Evolutionary conservation across 2,888 invertebrate species (phyloP).

Genomic region (Chrysodeixis includens): DNA sequence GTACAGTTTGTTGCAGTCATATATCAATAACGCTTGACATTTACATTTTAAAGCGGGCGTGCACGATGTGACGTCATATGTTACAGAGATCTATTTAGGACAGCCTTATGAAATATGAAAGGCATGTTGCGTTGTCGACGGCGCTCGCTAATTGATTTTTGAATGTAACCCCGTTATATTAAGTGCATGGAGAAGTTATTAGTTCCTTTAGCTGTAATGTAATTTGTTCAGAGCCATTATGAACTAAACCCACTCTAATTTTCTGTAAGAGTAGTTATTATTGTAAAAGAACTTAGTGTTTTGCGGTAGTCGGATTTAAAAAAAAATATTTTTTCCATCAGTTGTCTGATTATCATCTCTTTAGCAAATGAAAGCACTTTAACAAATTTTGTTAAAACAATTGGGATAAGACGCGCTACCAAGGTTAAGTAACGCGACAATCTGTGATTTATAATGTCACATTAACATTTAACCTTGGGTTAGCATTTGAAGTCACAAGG

Average conservation of each 20-base stretch:
- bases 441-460: slow-evolving; percentile 41
- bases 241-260: not conserved
- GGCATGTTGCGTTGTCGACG: slow-evolving; percentile 48
- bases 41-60: not conserved
- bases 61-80: slow-evolving; percentile 12
- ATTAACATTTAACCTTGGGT: slow-evolving; percentile 47
- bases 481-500: slow-evolving; percentile 23
- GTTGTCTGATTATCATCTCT: not conserved
- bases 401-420: slow-evolving; percentile 25
- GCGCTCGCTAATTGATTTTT: slow-evolving; percentile 76
- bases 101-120: slow-evolving; percentile 76
- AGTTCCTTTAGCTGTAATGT: slow-evolving; percentile 24
- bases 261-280: not conserved
- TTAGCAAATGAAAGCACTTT: slow-evolving; percentile 14
- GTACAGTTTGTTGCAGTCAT: not conserved
- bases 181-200: slow-evolving; percentile 33
- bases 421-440: slow-evolving; percentile 47
- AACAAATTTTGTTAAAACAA: slow-evolving; percentile 37
- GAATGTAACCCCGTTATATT: slow-evolving; percentile 60
- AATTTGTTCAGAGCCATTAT: slow-evolving; percentile 12
- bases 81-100: slow-evolving; percentile 64
- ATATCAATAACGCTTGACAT: slow-evolving; percentile 1
- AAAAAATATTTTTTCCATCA: not conserved
- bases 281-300: not conserved
- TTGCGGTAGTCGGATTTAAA: not conserved